Percentiles rank a stretch among this genome's conserved stretches.
These are phyloP conservation scores for Escarpia spicata DNA, from an alignment of 2,888 invertebrate genomes.

Conservation along the genomic window DNA sequence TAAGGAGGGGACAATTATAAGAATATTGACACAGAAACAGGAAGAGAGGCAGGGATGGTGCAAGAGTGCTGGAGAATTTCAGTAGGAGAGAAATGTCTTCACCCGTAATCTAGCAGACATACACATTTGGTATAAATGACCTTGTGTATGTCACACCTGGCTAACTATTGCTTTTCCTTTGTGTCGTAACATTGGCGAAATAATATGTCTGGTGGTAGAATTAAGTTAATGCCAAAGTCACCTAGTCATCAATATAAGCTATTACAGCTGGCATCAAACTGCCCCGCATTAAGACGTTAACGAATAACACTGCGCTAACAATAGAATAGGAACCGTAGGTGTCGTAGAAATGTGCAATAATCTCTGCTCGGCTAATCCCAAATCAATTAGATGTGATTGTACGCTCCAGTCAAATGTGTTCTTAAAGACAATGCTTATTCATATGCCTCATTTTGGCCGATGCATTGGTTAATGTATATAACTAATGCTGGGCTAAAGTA, in stretches of 20 bases:
- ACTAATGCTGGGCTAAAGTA: not conserved
- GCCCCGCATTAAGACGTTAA: not conserved
- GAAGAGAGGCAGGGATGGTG: not conserved
- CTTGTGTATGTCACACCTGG: not conserved
- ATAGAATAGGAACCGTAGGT: not conserved
- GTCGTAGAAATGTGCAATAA: not conserved
- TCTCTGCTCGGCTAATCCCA: constrained; percentile 7
- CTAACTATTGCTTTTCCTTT: not conserved
- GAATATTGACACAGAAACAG: not conserved
- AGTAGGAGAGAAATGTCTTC: not conserved
- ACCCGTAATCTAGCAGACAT: too few species aligned
- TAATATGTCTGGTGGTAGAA: not conserved
- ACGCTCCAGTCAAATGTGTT: not conserved
- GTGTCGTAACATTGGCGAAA: not conserved
- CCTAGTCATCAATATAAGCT: not conserved
- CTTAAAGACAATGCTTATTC: not conserved
- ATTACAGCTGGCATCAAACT: not conserved
- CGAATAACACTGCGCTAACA: not conserved
- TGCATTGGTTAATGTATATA: not conserved
- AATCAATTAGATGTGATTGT: constrained; percentile 12
- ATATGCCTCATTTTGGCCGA: too few species aligned
- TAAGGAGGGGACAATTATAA: not conserved
- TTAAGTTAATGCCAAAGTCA: not conserved
- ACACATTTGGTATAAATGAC: not conserved
- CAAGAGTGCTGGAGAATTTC: not conserved